Evolutionary conservation across 2,888 invertebrate species (phyloP).

Genomic region (Trileptium ribeirensis): DNA sequence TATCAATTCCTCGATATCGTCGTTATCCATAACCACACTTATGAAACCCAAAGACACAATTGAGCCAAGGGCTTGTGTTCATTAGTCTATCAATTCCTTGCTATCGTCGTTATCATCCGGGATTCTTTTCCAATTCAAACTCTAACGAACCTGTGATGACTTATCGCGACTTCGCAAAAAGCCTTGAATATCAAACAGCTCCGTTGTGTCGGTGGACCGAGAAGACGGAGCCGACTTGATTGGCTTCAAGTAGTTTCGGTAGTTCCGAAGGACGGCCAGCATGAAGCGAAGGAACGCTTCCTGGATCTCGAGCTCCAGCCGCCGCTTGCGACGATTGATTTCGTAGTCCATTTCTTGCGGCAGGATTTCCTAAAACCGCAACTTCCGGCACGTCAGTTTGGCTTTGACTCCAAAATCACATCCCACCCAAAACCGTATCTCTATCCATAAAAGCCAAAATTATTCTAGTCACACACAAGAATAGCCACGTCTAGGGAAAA

Average conservation of each 20-base stretch:
- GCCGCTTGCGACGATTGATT: slow-evolving; percentile 56
- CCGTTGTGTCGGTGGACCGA: slow-evolving; percentile 87
- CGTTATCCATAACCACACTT: no score
- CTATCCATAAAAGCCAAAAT: no score
- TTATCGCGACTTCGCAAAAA: slow-evolving; percentile 82
- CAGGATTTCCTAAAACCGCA: slow-evolving; percentile 31
- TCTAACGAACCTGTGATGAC: slow-evolving; percentile 47
- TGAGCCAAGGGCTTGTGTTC: no score
- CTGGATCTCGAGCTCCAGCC: slow-evolving; percentile 84
- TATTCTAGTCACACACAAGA: no score
- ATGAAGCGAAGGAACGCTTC: slow-evolving; percentile 93
- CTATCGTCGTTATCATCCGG: no score
- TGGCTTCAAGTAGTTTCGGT: slow-evolving; percentile 54
- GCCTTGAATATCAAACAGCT: slow-evolving; percentile 81
- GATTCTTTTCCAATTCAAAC: slow-evolving; percentile 43
- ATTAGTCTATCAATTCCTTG: no score
- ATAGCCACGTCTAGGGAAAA: no score
- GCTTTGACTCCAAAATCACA: no score
- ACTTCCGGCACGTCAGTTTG: no score
- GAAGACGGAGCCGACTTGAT: slow-evolving; percentile 64
- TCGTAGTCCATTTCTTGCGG: slow-evolving; percentile 41
- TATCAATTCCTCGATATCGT: no score
- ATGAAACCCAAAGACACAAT: no score
- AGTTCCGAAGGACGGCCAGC: slow-evolving; percentile 78
- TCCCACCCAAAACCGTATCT: no score